These are phyloP conservation scores for Microcebus griseorufus DNA, from an alignment of 2,113 vertebrate genomes.

Conservation along the genomic window DNA sequence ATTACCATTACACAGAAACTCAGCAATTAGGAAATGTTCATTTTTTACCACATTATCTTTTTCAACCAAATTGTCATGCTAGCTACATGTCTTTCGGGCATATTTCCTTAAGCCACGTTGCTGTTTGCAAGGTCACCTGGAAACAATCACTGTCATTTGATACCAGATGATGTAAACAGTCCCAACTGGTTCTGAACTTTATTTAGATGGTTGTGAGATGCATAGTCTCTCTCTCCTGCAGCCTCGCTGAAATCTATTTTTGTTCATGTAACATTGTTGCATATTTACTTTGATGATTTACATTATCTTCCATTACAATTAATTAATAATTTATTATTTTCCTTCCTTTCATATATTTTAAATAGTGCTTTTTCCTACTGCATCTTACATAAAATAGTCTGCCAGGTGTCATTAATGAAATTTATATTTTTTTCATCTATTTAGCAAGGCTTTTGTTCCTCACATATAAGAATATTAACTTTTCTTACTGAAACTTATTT, in stretches of 20 bases:
- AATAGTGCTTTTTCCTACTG: background rate
- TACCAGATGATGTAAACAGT: fast-evolving
- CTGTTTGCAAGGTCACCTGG: fast-evolving
- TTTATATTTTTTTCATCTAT: no score
- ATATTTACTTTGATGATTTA: fast-evolving
- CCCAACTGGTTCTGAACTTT: fast-evolving
- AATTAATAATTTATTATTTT: fast-evolving
- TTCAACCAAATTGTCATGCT: background rate
- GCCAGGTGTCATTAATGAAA: background rate
- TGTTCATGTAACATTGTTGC: fast-evolving
- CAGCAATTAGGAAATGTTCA: background rate
- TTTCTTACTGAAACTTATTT: background rate
- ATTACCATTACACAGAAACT: background rate
- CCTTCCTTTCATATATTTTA: background rate
- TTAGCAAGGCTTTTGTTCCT: background rate
- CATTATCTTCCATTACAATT: background rate
- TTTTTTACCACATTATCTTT: background rate
- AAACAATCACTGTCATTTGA: fast-evolving
- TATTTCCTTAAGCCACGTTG: fast-evolving
- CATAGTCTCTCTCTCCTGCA: fast-evolving
- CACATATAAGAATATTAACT: background rate
- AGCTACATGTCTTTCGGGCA: fast-evolving
- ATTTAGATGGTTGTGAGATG: fast-evolving
- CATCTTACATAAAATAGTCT: background rate
- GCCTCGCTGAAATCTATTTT: fast-evolving